Evolutionary conservation across 2,113 vertebrate species (phyloP).

Genomic region (Tenrec ecaudatus): DNA sequence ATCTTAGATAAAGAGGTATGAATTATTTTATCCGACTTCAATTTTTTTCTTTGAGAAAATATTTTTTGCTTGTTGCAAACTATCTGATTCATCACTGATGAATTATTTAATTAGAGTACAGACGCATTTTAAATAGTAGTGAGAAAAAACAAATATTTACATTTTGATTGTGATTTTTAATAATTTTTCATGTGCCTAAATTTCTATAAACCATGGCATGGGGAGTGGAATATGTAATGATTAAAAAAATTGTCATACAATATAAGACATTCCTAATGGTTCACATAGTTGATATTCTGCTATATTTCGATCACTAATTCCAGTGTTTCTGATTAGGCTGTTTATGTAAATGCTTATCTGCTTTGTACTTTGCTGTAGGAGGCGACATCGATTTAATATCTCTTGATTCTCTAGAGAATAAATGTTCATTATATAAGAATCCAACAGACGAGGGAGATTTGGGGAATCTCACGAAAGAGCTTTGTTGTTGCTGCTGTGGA

Average conservation of each 20-base stretch:
- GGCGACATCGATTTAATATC: constrained; percentile 57
- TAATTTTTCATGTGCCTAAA: not conserved
- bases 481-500: too few species aligned
- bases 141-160: constrained; percentile 41
- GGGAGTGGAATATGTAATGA: not conserved
- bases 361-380: constrained; percentile 35
- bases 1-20: not conserved
- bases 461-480: too few species aligned
- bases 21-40: not conserved
- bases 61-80: not conserved
- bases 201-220: constrained; percentile 8
- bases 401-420: constrained; percentile 57
- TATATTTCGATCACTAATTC: constrained; percentile 44
- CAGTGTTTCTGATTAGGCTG: constrained; percentile 19
- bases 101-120: constrained; percentile 17
- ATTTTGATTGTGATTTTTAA: constrained; percentile 21
- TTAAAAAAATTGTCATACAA: constrained; percentile 5
- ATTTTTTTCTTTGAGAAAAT: not conserved
- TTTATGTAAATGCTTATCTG: constrained; percentile 54
- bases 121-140: not conserved
- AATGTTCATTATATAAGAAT: constrained; percentile 51
- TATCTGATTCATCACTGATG: not conserved
- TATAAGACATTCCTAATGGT: not conserved
- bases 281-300: not conserved
- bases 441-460: constrained; percentile 25